phyloP scores from a whole-genome alignment of 2,888 invertebrate genomes.

The Lithosia quadra region DNA sequence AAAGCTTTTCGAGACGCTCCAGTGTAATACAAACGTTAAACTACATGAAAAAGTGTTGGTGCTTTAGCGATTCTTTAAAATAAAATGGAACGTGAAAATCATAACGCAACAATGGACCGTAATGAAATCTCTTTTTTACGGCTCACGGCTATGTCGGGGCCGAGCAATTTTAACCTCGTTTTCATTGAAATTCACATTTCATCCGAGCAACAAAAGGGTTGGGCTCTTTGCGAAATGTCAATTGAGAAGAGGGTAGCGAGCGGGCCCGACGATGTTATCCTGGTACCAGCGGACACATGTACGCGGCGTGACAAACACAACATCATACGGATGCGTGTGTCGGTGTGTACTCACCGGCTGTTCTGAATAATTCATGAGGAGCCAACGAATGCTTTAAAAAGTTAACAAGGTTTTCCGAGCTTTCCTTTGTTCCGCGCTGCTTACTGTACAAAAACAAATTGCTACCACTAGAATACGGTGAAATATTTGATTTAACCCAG shows the following conservation, averaged over 20 bases:
- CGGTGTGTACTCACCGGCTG: conserved; percentile 62
- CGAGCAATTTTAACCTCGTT: conserved; percentile 80
- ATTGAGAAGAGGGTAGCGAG: conserved; percentile 76
- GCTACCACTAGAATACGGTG: conserved; percentile 65
- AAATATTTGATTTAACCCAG: conserved; percentile 58
- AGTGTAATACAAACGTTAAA: conserved; percentile 70
- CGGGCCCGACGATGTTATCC: conserved; percentile 61
- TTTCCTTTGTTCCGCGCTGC: conserved; percentile 81
- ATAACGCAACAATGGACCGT: conserved; percentile 78
- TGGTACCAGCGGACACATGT: conserved; percentile 66
- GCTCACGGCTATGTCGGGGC: conserved; percentile 69
- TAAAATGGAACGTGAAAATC: conserved; percentile 78
- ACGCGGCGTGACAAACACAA: conserved; percentile 64
- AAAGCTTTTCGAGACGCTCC: conserved; percentile 68
- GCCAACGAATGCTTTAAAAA: conserved; percentile 83
- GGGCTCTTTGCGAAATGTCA: conserved; percentile 79
- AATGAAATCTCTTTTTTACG: conserved; percentile 69
- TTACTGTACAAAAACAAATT: conserved; percentile 78
- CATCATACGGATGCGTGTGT: conserved; percentile 53
- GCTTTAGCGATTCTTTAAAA: conserved; percentile 70
- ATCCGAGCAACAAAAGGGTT: conserved; percentile 80
- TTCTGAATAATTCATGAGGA: conserved; percentile 81
- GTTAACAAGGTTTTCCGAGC: conserved; percentile 84
- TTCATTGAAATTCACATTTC: conserved; percentile 83
- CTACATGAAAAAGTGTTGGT: conserved; percentile 66